Percentiles rank a stretch among this genome's conserved stretches.
Evolutionary conservation across 2,113 vertebrate genomes (phyloP).

Genomic region (Tyrannus savana): DNA sequence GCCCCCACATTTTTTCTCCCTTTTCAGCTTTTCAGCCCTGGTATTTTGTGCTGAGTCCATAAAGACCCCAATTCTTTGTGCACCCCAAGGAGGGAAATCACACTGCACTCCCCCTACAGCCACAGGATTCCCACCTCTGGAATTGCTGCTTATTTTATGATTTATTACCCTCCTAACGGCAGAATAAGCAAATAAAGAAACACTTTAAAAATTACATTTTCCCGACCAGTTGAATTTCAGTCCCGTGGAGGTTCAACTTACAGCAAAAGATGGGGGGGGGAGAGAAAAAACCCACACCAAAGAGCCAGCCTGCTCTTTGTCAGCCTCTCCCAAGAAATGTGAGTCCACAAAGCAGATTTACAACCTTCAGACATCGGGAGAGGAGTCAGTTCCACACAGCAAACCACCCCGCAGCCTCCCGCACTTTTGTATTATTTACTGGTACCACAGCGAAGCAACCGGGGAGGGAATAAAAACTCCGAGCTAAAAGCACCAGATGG

Average conservation of each 20-base stretch:
- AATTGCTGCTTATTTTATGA: background rate
- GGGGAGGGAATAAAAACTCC: background rate
- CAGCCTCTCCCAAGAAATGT: background rate
- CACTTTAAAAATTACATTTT: background rate
- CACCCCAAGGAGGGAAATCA: background rate
- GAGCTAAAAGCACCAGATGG: background rate
- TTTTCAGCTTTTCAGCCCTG: background rate
- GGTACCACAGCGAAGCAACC: background rate
- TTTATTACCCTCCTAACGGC: background rate
- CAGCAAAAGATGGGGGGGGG: background rate
- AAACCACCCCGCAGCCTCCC: background rate
- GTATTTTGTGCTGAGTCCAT: background rate
- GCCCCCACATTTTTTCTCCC: background rate
- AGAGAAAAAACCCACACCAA: accelerated
- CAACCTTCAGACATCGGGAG: background rate
- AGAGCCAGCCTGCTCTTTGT: background rate
- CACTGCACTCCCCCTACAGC: background rate
- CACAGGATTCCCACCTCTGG: background rate
- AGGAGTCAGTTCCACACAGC: background rate
- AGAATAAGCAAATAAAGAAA: background rate
- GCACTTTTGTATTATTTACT: background rate
- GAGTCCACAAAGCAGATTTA: background rate
- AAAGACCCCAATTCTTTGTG: background rate
- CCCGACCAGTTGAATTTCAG: background rate
- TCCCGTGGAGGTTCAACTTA: background rate